Evolutionary conservation across 2,797 vertebrate genomes (phyloP).

Genomic region (Benthosema pterotum): DNA sequence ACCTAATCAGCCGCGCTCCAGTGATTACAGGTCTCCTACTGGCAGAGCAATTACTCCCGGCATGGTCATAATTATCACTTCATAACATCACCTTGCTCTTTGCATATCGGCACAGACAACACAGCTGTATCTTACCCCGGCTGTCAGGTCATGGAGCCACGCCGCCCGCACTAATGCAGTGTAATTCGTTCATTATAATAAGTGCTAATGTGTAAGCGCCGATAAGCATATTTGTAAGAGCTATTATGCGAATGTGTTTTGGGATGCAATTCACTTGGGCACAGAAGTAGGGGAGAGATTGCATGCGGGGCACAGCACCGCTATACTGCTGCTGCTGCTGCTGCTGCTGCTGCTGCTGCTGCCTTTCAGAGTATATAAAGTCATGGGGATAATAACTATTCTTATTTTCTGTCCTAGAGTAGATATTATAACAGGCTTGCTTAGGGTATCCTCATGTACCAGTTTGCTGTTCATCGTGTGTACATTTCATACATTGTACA

Average conservation of each 20-base stretch:
- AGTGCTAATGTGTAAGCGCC: slow-evolving; percentile 50
- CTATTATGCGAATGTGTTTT: slow-evolving; percentile 39
- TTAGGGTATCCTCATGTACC: too few species aligned
- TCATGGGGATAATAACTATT: not conserved
- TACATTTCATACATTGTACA: too few species aligned
- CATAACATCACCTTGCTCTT: slow-evolving; percentile 61
- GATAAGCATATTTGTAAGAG: slow-evolving; percentile 46
- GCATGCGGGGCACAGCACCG: not conserved
- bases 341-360: not conserved
- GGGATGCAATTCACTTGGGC: not conserved
- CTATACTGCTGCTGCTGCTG: not conserved
- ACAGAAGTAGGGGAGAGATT: slow-evolving; percentile 18
- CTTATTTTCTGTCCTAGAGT: too few species aligned
- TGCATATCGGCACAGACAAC: slow-evolving; percentile 59
- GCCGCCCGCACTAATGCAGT: slow-evolving; percentile 37
- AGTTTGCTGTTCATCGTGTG: too few species aligned
- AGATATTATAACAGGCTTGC: too few species aligned
- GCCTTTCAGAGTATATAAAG: not conserved
- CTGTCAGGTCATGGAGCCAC: slow-evolving; percentile 47
- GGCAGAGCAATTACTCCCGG: slow-evolving; percentile 62
- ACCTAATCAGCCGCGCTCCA: slow-evolving; percentile 57
- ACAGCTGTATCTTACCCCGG: slow-evolving; percentile 48
- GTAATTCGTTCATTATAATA: slow-evolving; percentile 63
- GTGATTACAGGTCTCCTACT: slow-evolving; percentile 63
- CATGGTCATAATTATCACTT: slow-evolving; percentile 72